Evolutionary conservation across 2,113 vertebrate species (phyloP).

Genomic region (Ptilorrhoa leucosticta): DNA sequence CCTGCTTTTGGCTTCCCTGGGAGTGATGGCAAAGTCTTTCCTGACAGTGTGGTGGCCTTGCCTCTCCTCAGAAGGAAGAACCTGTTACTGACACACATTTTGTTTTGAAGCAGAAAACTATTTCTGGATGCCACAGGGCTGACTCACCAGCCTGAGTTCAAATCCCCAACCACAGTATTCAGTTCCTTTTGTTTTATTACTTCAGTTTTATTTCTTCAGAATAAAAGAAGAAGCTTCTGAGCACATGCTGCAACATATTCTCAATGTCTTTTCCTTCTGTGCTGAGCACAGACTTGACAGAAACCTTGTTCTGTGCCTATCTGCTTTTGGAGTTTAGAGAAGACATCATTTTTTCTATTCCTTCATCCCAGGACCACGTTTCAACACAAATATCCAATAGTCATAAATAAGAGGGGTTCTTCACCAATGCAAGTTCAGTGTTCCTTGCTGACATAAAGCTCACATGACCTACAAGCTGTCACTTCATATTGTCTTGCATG

Average conservation of each 20-base stretch:
- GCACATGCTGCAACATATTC: not conserved
- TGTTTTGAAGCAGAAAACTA: not conserved
- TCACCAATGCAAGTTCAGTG: not conserved
- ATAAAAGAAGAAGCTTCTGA: slow-evolving; percentile 13
- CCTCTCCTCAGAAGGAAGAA: not conserved
- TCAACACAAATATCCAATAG: not conserved
- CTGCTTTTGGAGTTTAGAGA: not conserved
- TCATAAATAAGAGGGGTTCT: not conserved
- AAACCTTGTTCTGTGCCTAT: not conserved
- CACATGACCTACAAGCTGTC: not conserved
- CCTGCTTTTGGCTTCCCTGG: not conserved
- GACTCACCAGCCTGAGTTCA: slow-evolving; percentile 4
- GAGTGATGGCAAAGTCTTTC: not conserved
- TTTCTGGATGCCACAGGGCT: slow-evolving; percentile 12
- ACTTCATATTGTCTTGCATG: not conserved
- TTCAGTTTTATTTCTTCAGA: slow-evolving; percentile 33
- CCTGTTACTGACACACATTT: not conserved
- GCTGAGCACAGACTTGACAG: not conserved
- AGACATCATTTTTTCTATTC: fast-evolving
- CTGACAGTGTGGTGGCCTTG: not conserved
- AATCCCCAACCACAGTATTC: slow-evolving; percentile 20
- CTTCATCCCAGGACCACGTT: not conserved
- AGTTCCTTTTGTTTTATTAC: slow-evolving; percentile 36
- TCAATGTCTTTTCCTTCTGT: not conserved
- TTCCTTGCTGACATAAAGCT: not conserved